Evolutionary conservation across 2,888 invertebrate genomes (phyloP).

Genomic region (Leucoma salicis): DNA sequence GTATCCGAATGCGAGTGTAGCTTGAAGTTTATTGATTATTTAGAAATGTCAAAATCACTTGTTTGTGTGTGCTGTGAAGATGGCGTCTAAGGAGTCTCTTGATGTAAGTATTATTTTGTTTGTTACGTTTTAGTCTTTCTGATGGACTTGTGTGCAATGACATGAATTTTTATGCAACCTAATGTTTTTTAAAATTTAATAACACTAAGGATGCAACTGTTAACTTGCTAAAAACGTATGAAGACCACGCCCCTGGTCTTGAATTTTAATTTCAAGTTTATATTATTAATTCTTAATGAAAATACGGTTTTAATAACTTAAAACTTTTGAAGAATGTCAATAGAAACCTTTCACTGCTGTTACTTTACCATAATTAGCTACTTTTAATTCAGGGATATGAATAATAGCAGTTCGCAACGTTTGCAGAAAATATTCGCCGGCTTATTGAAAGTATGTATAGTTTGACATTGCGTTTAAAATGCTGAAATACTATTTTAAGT

Average conservation of each 20-base stretch:
- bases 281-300: slow-evolving; percentile 26
- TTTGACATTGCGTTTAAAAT: too few relatives aligned
- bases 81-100: slow-evolving; percentile 80
- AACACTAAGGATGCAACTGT: too few relatives aligned
- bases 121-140: slow-evolving; percentile 14
- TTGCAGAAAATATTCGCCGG: too few relatives aligned
- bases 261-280: slow-evolving; percentile 26
- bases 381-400: not conserved
- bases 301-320: not conserved
- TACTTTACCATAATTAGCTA: not conserved
- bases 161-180: slow-evolving; percentile 12
- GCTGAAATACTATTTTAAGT: too few relatives aligned
- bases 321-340: not conserved
- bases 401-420: not conserved
- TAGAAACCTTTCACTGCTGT: not conserved
- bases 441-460: too few relatives aligned
- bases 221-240: slow-evolving; percentile 22
- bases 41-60: slow-evolving; percentile 60
- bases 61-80: slow-evolving; percentile 78
- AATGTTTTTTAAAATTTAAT: slow-evolving; percentile 6
- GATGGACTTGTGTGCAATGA: slow-evolving; percentile 5
- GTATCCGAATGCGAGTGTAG: too few relatives aligned
- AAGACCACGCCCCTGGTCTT: slow-evolving; percentile 58
- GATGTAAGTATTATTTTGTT: slow-evolving; percentile 69
- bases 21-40: too few relatives aligned